Percentiles rank a stretch among this genome's conserved stretches.
These are phyloP conservation scores for Hesperophylax magnus DNA, from an alignment of 1,140 invertebrate species.

Conservation along the genomic window DNA sequence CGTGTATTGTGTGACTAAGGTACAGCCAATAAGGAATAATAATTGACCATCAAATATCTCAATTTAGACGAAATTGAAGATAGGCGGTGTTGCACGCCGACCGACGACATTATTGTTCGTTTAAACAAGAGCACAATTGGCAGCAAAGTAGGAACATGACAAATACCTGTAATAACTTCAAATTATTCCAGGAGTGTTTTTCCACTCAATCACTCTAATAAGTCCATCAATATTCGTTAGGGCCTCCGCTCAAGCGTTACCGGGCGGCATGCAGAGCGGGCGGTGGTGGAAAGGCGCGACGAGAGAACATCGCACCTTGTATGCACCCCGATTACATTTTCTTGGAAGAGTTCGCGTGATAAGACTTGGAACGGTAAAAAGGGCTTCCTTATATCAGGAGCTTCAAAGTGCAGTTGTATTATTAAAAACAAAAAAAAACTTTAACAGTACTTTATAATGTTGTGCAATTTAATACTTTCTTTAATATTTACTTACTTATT, in stretches of 20 bases:
- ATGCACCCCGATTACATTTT: slow-evolving; percentile 6
- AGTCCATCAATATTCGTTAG: slow-evolving; percentile 8
- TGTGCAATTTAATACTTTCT: no score
- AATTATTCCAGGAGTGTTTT: background rate
- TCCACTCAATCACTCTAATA: background rate
- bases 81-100: no score
- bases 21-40: no score
- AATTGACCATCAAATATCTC: no score
- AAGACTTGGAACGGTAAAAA: background rate
- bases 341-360: slow-evolving; percentile 6
- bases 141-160: background rate
- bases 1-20: no score
- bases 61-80: no score
- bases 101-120: no score
- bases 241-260: background rate
- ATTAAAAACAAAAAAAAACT: background rate
- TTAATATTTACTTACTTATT: no score
- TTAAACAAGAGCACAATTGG: background rate
- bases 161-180: background rate
- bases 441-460: no score
- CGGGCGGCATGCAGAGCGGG: no score
- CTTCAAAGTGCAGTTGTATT: background rate
- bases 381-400: background rate
- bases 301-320: background rate
- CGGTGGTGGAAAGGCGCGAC: background rate